phyloP scores from a whole-genome alignment of 2,797 vertebrate species.

The Sparus aurata region DNA sequence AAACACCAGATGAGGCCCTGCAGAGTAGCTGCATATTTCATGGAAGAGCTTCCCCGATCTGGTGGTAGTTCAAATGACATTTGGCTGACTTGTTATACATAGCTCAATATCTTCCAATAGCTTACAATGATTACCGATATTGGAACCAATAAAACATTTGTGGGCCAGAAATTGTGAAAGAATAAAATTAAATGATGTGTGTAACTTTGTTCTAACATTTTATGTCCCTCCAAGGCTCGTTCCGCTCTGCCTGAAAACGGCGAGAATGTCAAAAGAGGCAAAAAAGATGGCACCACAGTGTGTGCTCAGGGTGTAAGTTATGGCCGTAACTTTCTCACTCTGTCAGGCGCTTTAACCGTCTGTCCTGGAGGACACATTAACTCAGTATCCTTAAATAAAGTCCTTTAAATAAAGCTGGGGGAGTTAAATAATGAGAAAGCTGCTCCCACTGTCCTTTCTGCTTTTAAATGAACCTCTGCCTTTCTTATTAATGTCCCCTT shows the following conservation, averaged over 20 bases:
- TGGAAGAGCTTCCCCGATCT: constrained; percentile 42
- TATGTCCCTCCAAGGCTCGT: constrained; percentile 75
- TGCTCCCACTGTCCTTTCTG: constrained; percentile 86
- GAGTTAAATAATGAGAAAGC: constrained; percentile 88
- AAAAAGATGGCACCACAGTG: constrained; percentile 80
- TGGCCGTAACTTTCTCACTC: constrained; percentile 85
- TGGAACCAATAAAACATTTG: constrained; percentile 82
- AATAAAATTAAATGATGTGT: constrained; percentile 81
- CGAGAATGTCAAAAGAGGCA: constrained; percentile 78
- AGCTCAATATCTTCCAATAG: constrained; percentile 77
- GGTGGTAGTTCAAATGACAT: constrained; percentile 68
- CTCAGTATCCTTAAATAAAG: constrained; percentile 93
- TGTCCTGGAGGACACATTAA: constrained; percentile 87
- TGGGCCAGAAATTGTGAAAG: constrained; percentile 81
- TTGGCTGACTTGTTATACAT: constrained; percentile 75
- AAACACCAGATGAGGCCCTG: constrained; percentile 65
- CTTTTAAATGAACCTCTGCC: constrained; percentile 93
- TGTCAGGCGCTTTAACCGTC: constrained; percentile 86
- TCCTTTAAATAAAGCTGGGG: constrained; percentile 93
- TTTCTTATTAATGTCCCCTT: constrained; percentile 94
- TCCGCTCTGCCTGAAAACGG: constrained; percentile 69
- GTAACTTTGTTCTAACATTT: constrained; percentile 80
- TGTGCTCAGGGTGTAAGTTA: constrained; percentile 85
- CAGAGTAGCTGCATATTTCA: constrained; percentile 57
- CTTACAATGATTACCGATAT: constrained; percentile 80